A percentile compares a stretch with the other conserved stretches of the same genome.
phyloP scores from a whole-genome alignment of 2,888 invertebrate species.

The Drosophila birchii region DNA sequence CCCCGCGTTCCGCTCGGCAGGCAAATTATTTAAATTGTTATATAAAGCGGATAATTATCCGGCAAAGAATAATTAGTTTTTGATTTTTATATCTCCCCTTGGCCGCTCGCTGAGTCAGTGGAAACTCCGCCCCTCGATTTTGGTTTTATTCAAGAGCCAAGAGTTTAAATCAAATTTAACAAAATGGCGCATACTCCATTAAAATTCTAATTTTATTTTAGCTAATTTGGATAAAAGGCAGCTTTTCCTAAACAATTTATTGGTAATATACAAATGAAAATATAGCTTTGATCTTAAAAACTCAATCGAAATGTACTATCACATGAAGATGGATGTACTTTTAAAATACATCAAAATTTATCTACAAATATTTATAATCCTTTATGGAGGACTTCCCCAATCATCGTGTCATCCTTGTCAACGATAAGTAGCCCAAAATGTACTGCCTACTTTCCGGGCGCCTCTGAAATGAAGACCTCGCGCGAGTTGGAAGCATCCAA shows the following conservation, averaged over 20 bases:
- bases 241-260: not conserved
- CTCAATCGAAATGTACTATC: not conserved
- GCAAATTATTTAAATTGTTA: slow-evolving; percentile 78
- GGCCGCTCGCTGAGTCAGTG: not conserved
- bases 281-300: not conserved
- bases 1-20: slow-evolving; percentile 49
- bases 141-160: not conserved
- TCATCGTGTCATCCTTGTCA: slow-evolving; percentile 10
- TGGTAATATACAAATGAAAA: not conserved
- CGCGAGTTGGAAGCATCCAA: slow-evolving; percentile 32
- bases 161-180: not conserved
- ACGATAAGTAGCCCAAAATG: slow-evolving; percentile 8
- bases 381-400: not conserved
- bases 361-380: not conserved
- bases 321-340: not conserved
- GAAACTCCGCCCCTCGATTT: not conserved
- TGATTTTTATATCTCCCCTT: slow-evolving; percentile 26
- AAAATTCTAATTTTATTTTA: not conserved
- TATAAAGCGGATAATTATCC: slow-evolving; percentile 76
- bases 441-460: slow-evolving; percentile 73
- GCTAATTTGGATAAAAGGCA: not conserved
- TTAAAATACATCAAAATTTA: not conserved
- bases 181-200: not conserved
- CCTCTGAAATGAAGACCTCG: slow-evolving; percentile 30
- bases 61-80: slow-evolving; percentile 72